phyloP scores from a whole-genome alignment of 2,797 vertebrate species.

The Alosa sapidissima region DNA sequence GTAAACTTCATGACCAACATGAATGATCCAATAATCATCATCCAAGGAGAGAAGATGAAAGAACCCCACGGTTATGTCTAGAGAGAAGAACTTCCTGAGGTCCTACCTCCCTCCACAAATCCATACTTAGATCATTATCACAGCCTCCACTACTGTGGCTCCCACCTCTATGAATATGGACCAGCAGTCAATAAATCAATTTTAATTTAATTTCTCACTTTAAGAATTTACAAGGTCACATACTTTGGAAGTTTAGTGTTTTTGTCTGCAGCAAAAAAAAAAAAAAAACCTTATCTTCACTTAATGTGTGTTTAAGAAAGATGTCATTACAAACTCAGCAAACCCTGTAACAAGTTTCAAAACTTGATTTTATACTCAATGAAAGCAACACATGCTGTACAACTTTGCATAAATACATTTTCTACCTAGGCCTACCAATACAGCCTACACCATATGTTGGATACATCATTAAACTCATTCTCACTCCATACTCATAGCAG shows the following conservation, averaged over 20 bases:
- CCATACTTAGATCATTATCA: constrained; percentile 21
- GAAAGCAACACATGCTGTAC: too few relatives aligned
- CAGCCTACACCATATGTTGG: too few relatives aligned
- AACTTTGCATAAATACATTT: too few relatives aligned
- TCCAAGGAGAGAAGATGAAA: constrained; percentile 5
- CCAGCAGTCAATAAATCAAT: constrained; percentile 28
- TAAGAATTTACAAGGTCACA: not conserved
- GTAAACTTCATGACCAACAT: too few relatives aligned
- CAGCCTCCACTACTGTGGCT: constrained; percentile 2
- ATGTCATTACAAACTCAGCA: too few relatives aligned
- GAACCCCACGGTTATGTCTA: not conserved
- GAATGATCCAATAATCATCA: not conserved
- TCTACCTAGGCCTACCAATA: too few relatives aligned
- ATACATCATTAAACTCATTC: not conserved
- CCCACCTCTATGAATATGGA: constrained; percentile 35
- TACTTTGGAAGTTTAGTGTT: not conserved
- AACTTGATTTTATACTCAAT: not conserved
- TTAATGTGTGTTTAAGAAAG: not conserved
- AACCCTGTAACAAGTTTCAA: not conserved
- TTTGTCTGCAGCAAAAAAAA: not conserved
- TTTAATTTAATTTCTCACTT: constrained; percentile 21
- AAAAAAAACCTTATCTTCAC: not conserved
- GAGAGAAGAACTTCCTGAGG: not conserved
- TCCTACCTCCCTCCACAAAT: not conserved
- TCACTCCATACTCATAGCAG: too few relatives aligned